Conservation (phyloP, 2,888 invertebrate genomes). For the Cristatella mucedo region DNA sequence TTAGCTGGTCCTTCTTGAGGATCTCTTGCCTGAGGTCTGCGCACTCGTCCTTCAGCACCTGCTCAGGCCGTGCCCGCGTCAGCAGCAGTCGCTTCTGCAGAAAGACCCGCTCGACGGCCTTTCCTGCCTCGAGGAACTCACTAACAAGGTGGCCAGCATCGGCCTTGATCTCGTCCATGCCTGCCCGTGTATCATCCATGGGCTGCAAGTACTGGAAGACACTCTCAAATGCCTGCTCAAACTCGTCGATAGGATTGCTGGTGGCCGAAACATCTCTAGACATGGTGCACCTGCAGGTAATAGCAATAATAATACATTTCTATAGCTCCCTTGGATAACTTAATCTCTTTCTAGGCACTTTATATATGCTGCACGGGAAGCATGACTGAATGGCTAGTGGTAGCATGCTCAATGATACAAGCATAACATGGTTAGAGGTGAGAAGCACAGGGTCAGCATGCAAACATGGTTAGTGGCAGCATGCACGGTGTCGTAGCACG, state of each 20-base stretch:
- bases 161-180: not conserved
- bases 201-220: constrained; percentile 5
- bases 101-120: constrained; percentile 2
- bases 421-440: too few species aligned
- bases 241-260: constrained; percentile 3
- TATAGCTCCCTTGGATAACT: too few species aligned
- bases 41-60: constrained; percentile 6
- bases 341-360: too few species aligned
- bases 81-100: constrained; percentile 5
- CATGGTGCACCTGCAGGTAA: too few species aligned
- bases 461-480: too few species aligned
- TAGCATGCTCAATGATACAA: too few species aligned
- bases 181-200: constrained; percentile 4
- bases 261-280: not conserved
- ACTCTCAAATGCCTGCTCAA: constrained; percentile 6
- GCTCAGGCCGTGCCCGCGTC: not conserved
- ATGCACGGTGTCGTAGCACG: too few species aligned
- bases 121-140: constrained; percentile 3
- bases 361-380: too few species aligned
- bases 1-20: not conserved
- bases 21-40: constrained; percentile 5
- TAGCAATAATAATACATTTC: too few species aligned
- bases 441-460: too few species aligned
- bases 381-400: too few species aligned
- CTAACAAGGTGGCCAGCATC: constrained; percentile 1